These are phyloP conservation scores for Orycteropus afer DNA, from an alignment of 2,113 vertebrate genomes.

Conservation along the genomic window DNA sequence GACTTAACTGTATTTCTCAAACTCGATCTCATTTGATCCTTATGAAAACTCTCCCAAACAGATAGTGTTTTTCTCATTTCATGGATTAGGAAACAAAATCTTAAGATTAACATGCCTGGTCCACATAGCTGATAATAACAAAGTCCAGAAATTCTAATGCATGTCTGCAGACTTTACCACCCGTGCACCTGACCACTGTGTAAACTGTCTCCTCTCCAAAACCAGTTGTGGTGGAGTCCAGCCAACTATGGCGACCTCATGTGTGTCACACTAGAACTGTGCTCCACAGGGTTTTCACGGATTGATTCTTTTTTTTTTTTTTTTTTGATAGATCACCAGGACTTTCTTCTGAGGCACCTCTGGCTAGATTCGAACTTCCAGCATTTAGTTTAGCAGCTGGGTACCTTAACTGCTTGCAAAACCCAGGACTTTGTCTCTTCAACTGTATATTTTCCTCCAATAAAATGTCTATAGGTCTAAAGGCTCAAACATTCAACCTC, in stretches of 20 bases:
- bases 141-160: neutral
- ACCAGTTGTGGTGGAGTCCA: neutral
- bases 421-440: neutral
- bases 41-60: neutral
- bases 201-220: neutral
- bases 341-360: neutral
- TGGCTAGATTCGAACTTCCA: neutral
- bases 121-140: neutral
- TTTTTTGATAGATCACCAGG: neutral
- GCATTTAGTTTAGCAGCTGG: neutral
- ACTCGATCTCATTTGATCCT: neutral
- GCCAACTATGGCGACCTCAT: neutral
- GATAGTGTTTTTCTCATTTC: neutral
- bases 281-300: neutral
- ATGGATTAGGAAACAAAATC: neutral
- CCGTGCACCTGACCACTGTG: neutral
- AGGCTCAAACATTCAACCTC: neutral
- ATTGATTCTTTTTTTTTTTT: too few relatives aligned
- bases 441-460: neutral
- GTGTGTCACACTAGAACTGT: neutral
- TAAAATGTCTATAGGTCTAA: neutral
- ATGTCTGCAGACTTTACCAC: neutral
- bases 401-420: neutral
- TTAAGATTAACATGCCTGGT: neutral
- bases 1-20: neutral